Evolutionary conservation across 2,797 vertebrate species (phyloP).

Genomic region (Galaxias olidus): DNA sequence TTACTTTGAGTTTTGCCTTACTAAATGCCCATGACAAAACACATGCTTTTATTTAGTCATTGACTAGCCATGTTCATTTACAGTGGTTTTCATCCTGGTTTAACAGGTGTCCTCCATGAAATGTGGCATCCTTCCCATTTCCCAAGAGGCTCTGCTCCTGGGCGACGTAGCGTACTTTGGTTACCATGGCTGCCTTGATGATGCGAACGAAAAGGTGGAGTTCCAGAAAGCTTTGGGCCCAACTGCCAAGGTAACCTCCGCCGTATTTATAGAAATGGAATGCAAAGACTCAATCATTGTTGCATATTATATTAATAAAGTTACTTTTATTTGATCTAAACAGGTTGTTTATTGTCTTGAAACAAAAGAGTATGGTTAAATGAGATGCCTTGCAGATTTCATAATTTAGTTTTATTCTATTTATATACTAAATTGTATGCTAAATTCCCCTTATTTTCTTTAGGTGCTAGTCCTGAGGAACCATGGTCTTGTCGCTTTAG

Average conservation of each 20-base stretch:
- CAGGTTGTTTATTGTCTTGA: no score
- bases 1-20: conserved; percentile 34
- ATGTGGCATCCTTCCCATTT: conserved; percentile 95
- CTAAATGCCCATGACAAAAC: conserved; percentile 42
- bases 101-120: conserved; percentile 97
- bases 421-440: not conserved
- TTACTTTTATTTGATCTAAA: no score
- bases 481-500: conserved; percentile 91
- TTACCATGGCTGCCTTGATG: conserved; percentile 92
- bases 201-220: conserved; percentile 90
- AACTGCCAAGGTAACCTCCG: conserved; percentile 88
- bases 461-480: conserved; percentile 94
- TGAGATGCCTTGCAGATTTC: not conserved
- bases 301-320: no score
- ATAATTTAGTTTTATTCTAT: not conserved
- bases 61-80: conserved; percentile 37
- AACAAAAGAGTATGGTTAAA: not conserved
- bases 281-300: not conserved
- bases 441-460: conserved; percentile 22
- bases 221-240: conserved; percentile 95
- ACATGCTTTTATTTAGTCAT: conserved; percentile 43
- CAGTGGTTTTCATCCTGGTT: conserved; percentile 51
- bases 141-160: conserved; percentile 94
- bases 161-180: conserved; percentile 91
- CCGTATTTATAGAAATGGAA: conserved; percentile 5